A percentile compares a stretch with the other conserved stretches of the same genome.
Evolutionary conservation across 2,888 invertebrate species (phyloP).

Genomic region (Callosobruchus maculatus): DNA sequence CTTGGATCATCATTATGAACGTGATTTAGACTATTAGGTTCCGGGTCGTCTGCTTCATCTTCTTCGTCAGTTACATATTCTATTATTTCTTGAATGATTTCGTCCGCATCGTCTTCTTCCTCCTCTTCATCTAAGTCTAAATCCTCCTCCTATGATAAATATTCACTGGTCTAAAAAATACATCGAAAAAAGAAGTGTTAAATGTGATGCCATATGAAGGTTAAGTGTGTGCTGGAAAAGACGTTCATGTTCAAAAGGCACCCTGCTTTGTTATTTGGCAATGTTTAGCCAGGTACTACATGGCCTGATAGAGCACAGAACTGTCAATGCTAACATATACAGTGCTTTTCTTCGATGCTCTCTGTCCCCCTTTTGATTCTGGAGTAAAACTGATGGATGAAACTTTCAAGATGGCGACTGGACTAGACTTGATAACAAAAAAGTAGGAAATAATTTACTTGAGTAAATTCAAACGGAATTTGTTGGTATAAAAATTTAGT

Average conservation of each 20-base stretch:
- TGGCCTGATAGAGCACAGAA: background rate
- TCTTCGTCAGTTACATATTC: constrained; percentile 13
- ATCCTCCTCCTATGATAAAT: constrained; percentile 2
- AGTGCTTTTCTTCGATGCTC: too few relatives aligned
- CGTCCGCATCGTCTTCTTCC: constrained; percentile 3
- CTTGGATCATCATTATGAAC: background rate
- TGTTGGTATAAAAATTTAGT: too few relatives aligned
- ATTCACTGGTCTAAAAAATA: background rate
- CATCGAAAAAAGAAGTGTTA: background rate
- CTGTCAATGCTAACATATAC: too few relatives aligned
- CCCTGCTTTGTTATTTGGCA: background rate
- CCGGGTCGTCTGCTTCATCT: constrained; percentile 2
- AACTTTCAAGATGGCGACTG: too few relatives aligned
- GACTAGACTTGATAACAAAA: too few relatives aligned
- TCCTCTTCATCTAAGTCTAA: background rate
- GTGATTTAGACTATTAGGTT: constrained; percentile 6
- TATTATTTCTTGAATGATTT: constrained; percentile 9
- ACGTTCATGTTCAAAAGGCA: background rate
- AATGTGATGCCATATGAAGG: background rate
- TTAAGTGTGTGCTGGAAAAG: background rate
- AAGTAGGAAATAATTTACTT: too few relatives aligned
- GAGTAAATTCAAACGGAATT: too few relatives aligned
- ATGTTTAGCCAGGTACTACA: background rate
- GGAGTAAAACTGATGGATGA: too few relatives aligned
- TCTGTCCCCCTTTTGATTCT: too few relatives aligned